Percentiles rank a stretch among this genome's conserved stretches.
phyloP scores from a whole-genome alignment of 2,888 invertebrate species.

The Xylota sylvarum region DNA sequence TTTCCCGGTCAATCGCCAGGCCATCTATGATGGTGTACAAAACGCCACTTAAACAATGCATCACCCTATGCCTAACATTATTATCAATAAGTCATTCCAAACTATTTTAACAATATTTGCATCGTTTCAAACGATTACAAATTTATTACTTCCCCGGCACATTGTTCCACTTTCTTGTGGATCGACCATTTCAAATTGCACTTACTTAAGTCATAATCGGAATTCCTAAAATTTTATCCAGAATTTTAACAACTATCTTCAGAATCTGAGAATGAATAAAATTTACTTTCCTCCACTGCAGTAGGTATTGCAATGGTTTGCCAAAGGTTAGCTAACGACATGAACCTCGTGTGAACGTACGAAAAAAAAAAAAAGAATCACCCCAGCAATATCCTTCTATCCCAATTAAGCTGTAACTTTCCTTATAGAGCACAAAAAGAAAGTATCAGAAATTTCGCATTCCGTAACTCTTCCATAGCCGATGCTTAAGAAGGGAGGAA shows the following conservation, averaged over 20 bases:
- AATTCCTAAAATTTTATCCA: constrained; percentile 62
- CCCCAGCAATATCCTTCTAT: constrained; percentile 22
- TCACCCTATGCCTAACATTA: too few relatives aligned
- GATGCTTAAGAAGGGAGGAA: constrained; percentile 5
- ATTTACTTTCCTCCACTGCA: constrained; percentile 38
- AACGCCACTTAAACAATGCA: too few relatives aligned
- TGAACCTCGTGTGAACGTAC: constrained; percentile 40
- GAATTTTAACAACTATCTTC: constrained; percentile 46
- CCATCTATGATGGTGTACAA: too few relatives aligned
- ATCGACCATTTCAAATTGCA: constrained; percentile 11
- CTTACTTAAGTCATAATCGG: constrained; percentile 50
- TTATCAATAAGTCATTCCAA: too few relatives aligned
- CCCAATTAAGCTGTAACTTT: constrained; percentile 69
- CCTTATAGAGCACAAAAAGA: constrained; percentile 32
- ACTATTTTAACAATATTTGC: neutral
- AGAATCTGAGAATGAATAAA: constrained; percentile 60
- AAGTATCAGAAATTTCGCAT: constrained; percentile 56
- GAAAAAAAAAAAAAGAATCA: constrained; percentile 2
- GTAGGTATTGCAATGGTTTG: constrained; percentile 31
- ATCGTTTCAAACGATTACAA: neutral
- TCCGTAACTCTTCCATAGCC: constrained; percentile 47
- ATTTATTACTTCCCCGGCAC: neutral
- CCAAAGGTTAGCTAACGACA: constrained; percentile 60
- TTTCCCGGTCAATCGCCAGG: too few relatives aligned
- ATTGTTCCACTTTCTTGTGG: neutral